These are phyloP conservation scores for Larimichthys crocea DNA, from an alignment of 2,113 vertebrate genomes.

Conservation along the genomic window DNA sequence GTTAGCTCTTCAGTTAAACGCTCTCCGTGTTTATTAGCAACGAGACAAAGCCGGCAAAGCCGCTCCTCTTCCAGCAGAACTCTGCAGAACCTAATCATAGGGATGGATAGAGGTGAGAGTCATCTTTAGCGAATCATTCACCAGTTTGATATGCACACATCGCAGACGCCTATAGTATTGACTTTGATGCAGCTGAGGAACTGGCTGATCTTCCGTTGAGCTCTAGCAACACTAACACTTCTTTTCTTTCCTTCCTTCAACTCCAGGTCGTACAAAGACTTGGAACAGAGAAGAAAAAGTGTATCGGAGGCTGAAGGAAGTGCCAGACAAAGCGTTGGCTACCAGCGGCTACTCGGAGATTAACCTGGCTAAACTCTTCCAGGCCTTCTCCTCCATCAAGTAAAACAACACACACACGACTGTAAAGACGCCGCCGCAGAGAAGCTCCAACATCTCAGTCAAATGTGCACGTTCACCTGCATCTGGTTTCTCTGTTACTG, in stretches of 20 bases:
- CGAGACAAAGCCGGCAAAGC: background rate
- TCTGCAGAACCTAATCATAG: conserved; percentile 23
- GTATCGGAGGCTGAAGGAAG: conserved; percentile 90
- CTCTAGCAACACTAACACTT: background rate
- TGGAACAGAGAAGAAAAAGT: conserved; percentile 63
- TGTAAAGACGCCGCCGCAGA: background rate
- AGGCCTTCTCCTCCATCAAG: conserved; percentile 82
- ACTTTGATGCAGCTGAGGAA: conserved; percentile 1
- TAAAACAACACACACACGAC: conserved; percentile 59
- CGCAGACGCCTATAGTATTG: background rate
- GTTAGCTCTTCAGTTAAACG: conserved; percentile 45
- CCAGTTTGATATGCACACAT: conserved; percentile 18
- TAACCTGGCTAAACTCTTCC: conserved; percentile 94
- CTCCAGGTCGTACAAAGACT: background rate
- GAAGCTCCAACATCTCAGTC: conserved; percentile 6
- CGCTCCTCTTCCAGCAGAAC: background rate
- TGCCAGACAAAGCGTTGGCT: conserved; percentile 87
- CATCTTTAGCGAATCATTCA: conserved; percentile 5
- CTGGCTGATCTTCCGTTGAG: background rate
- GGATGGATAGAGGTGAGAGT: background rate
- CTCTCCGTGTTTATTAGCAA: conserved; percentile 51
- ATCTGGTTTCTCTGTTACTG: conserved; percentile 1
- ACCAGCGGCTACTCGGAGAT: conserved; percentile 94
- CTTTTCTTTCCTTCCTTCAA: background rate
- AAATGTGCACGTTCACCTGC: conserved; percentile 9